phyloP scores from a whole-genome alignment of 2,797 vertebrate species.

The Hozukius guyotensis region DNA sequence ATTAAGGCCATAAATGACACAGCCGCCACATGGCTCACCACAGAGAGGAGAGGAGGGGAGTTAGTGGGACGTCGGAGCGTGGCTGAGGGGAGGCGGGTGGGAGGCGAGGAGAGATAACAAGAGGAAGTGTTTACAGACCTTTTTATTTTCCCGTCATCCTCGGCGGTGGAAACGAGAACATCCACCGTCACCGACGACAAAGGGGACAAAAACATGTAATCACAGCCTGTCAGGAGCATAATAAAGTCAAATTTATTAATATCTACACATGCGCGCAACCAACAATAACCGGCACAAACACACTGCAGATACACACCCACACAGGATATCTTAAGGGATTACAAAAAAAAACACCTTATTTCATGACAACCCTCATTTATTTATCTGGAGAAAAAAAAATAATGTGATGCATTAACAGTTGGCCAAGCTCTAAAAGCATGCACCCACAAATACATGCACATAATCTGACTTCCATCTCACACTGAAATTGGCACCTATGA shows the following conservation, averaged over 20 bases:
- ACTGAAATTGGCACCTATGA: not conserved
- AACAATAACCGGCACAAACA: conserved; percentile 26
- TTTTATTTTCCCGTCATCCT: conserved; percentile 66
- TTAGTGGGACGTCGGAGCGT: not conserved
- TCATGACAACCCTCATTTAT: conserved; percentile 5
- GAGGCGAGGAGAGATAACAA: conserved; percentile 18
- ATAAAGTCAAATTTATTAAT: conserved; percentile 63
- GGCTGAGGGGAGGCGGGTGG: not conserved
- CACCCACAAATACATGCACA: not conserved
- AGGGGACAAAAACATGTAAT: conserved; percentile 59
- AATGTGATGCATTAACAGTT: not conserved
- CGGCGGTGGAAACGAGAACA: conserved; percentile 35
- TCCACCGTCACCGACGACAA: conserved; percentile 55
- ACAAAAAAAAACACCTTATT: not conserved
- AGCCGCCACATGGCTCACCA: conserved; percentile 10
- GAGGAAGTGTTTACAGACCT: conserved; percentile 46
- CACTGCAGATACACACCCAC: conserved; percentile 3
- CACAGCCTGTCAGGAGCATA: conserved; percentile 59
- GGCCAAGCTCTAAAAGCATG: not conserved
- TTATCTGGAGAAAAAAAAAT: not conserved
- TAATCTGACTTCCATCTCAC: not conserved
- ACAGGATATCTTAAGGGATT: conserved; percentile 9
- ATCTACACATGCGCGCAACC: conserved; percentile 22
- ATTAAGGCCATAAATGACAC: conserved; percentile 49
- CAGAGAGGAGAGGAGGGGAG: not conserved